Evolutionary conservation across 2,888 invertebrate species (phyloP), one percentile per base, ranked within the genome.

Genomic region (Trimorus sp.): DNA sequence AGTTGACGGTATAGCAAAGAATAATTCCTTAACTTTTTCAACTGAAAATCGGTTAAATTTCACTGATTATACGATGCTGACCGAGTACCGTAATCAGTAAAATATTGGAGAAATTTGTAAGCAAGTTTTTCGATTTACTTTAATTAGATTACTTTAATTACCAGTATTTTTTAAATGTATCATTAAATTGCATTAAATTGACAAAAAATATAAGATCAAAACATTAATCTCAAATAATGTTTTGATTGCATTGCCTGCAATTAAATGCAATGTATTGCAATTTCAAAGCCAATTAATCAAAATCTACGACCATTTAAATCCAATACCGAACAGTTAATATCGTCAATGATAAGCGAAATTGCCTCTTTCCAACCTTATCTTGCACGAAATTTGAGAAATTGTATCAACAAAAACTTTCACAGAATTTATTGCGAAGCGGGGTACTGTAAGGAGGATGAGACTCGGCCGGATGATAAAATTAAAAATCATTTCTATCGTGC

Each of bases 401-500:
- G 63, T 63, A 65, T 74, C 63, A 49, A 65, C n/a, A 58, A 75
- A 68, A 26, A 26, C 60, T 68, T 68, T 66, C 68, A 48, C 45
- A 75, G n/a, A 14, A 68, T 51, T 60, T 68, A 68, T 53, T 60
- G 51, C 54, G 7, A 14, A 7, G 51, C 37, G 56, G 59, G 42
- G 49, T 65, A 26, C 56, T 63, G 40, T 51, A 49, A 36, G 14
- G 45, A 58, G 12, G 66, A 65, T 49, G 58, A 38, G 65, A 66
- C 65, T 60, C 45, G 37, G 60, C 68, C 37, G 60, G 68, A 68
- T 68, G 68, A 66, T 48, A 48, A 66, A 75, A 75, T 75, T 75
- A 75, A 75, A 75, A 75, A 75, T 68, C 76, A 68, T 76, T 68
- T 68, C 54, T 56, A 68, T 54, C 60, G 45, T 53, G 62, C 68